These are phyloP conservation scores for Aphyosemion australe DNA, from an alignment of 2,113 vertebrate genomes.

Conservation along the genomic window DNA sequence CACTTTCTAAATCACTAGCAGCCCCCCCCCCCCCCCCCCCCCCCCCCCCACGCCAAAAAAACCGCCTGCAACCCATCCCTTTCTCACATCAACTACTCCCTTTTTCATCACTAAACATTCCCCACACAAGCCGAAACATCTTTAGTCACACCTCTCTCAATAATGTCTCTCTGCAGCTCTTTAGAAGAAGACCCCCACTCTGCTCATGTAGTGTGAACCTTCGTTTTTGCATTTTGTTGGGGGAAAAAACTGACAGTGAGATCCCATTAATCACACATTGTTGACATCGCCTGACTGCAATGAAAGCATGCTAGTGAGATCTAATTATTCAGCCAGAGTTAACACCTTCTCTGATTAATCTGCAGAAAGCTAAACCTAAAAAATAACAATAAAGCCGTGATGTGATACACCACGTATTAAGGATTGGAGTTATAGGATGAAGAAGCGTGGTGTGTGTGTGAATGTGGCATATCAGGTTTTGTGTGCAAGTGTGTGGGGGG, in stretches of 20 bases:
- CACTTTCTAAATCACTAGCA: conserved; percentile 34
- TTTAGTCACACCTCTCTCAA: background rate
- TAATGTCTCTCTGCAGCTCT: background rate
- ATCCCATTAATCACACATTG: conserved; percentile 35
- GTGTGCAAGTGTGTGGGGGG: conserved; percentile 56
- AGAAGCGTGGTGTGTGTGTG: conserved; percentile 23
- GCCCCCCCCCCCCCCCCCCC: too few relatives aligned
- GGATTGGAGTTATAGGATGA: conserved; percentile 23
- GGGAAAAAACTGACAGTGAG: conserved; percentile 29
- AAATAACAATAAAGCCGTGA: conserved; percentile 10
- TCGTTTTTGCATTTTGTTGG: conserved; percentile 8
- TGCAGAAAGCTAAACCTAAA: conserved; percentile 15
- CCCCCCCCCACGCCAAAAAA: conserved; percentile 34
- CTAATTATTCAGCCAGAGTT: conserved; percentile 51
- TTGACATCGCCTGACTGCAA: conserved; percentile 29
- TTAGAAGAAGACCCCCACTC: background rate
- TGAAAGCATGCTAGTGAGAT: conserved; percentile 20
- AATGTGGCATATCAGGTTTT: conserved; percentile 59
- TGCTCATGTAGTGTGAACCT: conserved; percentile 2
- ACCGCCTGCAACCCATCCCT: conserved; percentile 54
- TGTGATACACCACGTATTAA: conserved; percentile 10
- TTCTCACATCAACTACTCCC: conserved; percentile 63
- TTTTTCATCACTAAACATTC: conserved; percentile 39
- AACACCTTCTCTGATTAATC: conserved; percentile 16
- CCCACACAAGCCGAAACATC: conserved; percentile 11